Evolutionary conservation across 1,140 invertebrate species (phyloP), one percentile per base, ranked within the genome.

Genomic region (Drosophila malerkotliana): DNA sequence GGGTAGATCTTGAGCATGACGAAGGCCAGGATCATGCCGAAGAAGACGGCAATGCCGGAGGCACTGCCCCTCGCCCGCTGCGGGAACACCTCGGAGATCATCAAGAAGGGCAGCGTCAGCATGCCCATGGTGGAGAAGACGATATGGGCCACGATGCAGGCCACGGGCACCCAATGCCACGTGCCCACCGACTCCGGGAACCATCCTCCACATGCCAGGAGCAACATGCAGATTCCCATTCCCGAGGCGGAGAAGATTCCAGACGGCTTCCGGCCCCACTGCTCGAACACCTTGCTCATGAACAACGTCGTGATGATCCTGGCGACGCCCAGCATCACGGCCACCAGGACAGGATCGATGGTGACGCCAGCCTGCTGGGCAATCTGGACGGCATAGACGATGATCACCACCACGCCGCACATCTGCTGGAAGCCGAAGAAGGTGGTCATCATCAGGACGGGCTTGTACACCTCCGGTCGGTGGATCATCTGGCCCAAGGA

Each of bases 401-500:
- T 94, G 9, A 96, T 93, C 4, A 96, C 95, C 72, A 96, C 96
- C 4, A 95, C 94, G 0, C 96, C 96, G n/a, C 94, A 95, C 44
- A 96, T 94, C 90, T 97, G 96, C 90, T 97, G 96, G 77, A 97
- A 95, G 68, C 95, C 94, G 91, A 97, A 96, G 78, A 95, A 95
- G 0, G 90, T 90, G 5, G 95, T 91, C 80, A 96, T 94, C 12
- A 97, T 93, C 0, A 93, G 30, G 3, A 96, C 93, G 0, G 96
- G 95, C 47, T 95, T 94, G 30, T 95, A 91, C 3, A 94, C 93
- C 26, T 92, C 92, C 0, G 92, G 92, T 7, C 92, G 67, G 4
- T 74, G 59, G 8, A 91, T 79, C 12, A 83, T 76, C 60, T 87
- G 87, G 30, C 64, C 52, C 0, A 91, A 55, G 3, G 90, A 91